Evolutionary conservation across 2,113 vertebrate genomes (phyloP), one percentile per base, ranked within the genome.

Genomic region (Apodemus speciosus): DNA sequence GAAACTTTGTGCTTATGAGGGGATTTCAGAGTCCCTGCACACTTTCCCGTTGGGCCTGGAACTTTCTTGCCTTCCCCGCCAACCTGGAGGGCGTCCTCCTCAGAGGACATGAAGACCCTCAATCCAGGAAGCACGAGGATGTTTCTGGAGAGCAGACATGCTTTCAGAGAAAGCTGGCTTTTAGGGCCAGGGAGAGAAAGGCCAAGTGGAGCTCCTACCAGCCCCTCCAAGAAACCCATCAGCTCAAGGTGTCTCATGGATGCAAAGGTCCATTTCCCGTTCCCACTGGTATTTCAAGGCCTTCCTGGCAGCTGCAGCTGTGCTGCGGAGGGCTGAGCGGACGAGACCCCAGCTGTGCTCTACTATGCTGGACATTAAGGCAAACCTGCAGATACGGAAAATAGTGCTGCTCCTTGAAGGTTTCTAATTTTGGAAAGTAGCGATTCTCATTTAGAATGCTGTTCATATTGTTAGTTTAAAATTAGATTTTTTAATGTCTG

Each of bases 401-500:
- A 72, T 2, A 46, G 68, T 10, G 6, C 53, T 14, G 10, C 38
- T 60, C 40, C 30, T n/a, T 56, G 64, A 43, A 77, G 14, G 27
- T 40, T 75, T 60, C 69, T 71, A 79, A 32, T 68, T 84, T 84
- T 84, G 35, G 53, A 91, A 97, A 84, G 40, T 3, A 49, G 25
- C 46, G 85, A 66, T 76, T 76, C 76, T 89, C 72, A 89, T 68
- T 76, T 73, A 87, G 92, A 75, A 90, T 40, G 40, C 40, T 56
- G 60, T 79, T 58, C 79, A 53, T 25, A 40, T 69, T 85, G 2
- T 64, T 77, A n/a, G 53, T 94, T 80, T 87, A 35, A 79, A 88
- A 75, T 81, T 64, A 25, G 27, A 77, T 72, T 94, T 94, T 81
- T 85, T 64, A 80, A 90, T 93, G 13, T 80, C 58, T 83, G 58